Base-by-base conservation (phyloP, 2,888 invertebrate species). In the Zaprionus lineosus region DNA sequence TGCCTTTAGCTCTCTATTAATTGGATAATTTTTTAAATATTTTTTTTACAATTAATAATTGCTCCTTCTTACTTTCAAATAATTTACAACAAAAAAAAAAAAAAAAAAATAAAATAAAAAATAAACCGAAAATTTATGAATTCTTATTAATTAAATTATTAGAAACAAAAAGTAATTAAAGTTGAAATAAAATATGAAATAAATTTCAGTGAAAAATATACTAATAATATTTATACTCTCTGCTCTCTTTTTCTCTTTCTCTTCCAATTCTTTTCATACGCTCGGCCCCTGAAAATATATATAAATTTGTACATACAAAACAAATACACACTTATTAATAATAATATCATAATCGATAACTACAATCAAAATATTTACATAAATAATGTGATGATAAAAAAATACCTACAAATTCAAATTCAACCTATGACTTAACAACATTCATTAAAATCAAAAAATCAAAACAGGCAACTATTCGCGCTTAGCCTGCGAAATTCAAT, bases 401-500 rank as follows among this genome's bases (percentile, higher is more conserved):
- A n/a, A n/a, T n/a, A n/a, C n/a, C n/a, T n/a, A n/a, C n/a, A n/a
- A n/a, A n/a, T n/a, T n/a, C n/a, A n/a, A n/a, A n/a, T n/a, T n/a
- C n/a, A n/a, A n/a, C n/a, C n/a, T n/a, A n/a, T n/a, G n/a, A n/a
- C n/a, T n/a, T n/a, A n/a, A n/a, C n/a, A n/a, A n/a, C n/a, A n/a
- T n/a, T n/a, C n/a, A 24, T 24, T 24, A 24, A 8, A 24, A 24
- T 19, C 18, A 31, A 34, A 8, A 36, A 50, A 65, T 47, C 93
- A 36, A 50, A 65, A 50, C 93, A 96, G 98, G 98, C 93, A 97
- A 97, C 92, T 98, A 98, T 92, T 97, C 97, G 88, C 94, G 98
- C 89, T 92, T 98, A 93, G 96, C 96, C 86, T 97, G 97, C 92
- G 97, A 97, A 92, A 97, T 98, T 91, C 97, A 97, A 91, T 97